phyloP scores from a whole-genome alignment of 2,888 invertebrate genomes.

The Noctua janthe region DNA sequence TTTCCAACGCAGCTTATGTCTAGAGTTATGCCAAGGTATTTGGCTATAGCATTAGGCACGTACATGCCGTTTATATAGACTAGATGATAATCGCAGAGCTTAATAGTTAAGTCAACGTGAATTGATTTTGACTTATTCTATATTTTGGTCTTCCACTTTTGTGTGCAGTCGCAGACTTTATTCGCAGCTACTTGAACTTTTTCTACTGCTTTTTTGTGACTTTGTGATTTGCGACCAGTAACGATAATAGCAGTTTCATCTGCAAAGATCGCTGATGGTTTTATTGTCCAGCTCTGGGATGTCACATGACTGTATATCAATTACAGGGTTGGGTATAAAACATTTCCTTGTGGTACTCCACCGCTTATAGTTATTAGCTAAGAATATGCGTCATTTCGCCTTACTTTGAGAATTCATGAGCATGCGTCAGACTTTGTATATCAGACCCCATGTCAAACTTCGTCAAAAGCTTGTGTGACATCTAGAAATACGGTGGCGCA shows the following conservation, averaged over 20 bases:
- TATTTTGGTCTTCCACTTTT: neutral
- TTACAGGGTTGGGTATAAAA: neutral
- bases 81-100: neutral
- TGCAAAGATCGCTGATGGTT: neutral
- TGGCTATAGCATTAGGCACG: neutral
- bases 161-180: neutral
- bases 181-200: neutral
- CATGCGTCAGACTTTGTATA: neutral
- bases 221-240: neutral
- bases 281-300: neutral
- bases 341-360: neutral
- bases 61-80: neutral
- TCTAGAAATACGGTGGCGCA: neutral
- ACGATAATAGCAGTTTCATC: neutral
- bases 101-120: neutral
- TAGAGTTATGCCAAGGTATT: too few species aligned
- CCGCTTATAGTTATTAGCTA: neutral
- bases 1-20: constrained; percentile 1
- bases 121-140: neutral
- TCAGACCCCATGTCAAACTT: neutral
- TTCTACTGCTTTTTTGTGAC: neutral
- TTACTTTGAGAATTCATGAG: neutral
- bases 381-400: neutral
- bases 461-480: neutral
- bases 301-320: neutral